A percentile compares a stretch with the other conserved stretches of the same genome.
phyloP scores from a whole-genome alignment of 2,113 vertebrate species.

The Pampusana beccarii region DNA sequence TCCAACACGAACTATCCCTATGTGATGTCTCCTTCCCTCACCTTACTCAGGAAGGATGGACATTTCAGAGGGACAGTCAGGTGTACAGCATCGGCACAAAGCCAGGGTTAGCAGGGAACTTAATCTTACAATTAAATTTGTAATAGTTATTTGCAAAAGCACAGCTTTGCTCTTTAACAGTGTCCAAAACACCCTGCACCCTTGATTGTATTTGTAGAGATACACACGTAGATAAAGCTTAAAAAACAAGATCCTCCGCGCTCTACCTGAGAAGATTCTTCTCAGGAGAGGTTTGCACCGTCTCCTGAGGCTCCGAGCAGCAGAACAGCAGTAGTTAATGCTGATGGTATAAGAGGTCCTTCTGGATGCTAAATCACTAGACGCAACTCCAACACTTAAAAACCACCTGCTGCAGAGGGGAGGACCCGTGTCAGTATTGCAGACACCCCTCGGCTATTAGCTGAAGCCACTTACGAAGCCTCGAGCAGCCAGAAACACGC shows the following conservation, averaged over 20 bases:
- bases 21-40: neutral
- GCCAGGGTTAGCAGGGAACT: neutral
- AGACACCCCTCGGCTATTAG: too few relatives aligned
- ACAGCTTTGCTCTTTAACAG: neutral
- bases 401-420: neutral
- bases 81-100: neutral
- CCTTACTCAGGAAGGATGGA: neutral
- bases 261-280: neutral
- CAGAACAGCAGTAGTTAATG: neutral
- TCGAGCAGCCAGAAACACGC: neutral
- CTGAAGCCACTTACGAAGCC: neutral
- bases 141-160: neutral
- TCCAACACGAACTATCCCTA: accelerated
- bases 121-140: neutral
- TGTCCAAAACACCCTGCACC: neutral
- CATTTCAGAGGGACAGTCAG: neutral
- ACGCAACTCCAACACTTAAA: neutral
- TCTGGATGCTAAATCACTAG: neutral
- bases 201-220: neutral
- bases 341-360: neutral
- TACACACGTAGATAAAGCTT: neutral
- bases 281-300: neutral
- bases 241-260: neutral
- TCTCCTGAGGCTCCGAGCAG: neutral
- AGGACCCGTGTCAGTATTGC: accelerated